phyloP scores from a whole-genome alignment of 2,888 invertebrate species.

The Idaea aversata region DNA sequence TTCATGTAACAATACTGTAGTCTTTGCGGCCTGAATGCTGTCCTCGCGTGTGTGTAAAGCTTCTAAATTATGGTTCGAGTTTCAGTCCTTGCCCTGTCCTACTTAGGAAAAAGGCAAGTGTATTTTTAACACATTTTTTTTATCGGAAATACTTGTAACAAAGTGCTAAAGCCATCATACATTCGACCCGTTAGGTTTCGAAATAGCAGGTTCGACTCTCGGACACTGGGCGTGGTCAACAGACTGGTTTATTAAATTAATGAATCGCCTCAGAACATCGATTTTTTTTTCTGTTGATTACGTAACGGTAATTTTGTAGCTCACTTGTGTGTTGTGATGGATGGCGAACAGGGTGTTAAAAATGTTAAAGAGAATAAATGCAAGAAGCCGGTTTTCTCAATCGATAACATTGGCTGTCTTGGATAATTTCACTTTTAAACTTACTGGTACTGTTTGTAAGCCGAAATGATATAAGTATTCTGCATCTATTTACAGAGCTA shows the following conservation, averaged over 20 bases:
- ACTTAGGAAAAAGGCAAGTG: neutral
- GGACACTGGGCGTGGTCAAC: conserved; percentile 14
- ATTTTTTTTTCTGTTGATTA: neutral
- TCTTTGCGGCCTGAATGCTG: too few relatives aligned
- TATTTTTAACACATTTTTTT: neutral
- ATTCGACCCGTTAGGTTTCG: conserved; percentile 27
- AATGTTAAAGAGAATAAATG: neutral
- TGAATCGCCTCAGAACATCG: conserved; percentile 23
- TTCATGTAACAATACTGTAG: too few relatives aligned
- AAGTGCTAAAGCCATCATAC: conserved; percentile 11
- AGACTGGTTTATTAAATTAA: conserved; percentile 30
- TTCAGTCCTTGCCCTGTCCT: neutral
- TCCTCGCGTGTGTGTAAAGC: too few relatives aligned
- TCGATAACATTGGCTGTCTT: neutral
- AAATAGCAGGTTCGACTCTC: conserved; percentile 25
- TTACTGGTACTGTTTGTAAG: neutral
- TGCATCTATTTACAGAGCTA: neutral
- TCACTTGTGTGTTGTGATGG: neutral
- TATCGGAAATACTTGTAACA: neutral
- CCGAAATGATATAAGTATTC: neutral
- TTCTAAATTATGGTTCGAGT: neutral
- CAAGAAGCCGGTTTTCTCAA: too few relatives aligned
- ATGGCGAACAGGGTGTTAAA: neutral
- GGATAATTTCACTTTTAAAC: neutral
- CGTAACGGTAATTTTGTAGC: neutral